Percentiles rank a stretch among this genome's conserved stretches.
Evolutionary conservation across 2,113 vertebrate species (phyloP).

Genomic region (Oceanites oceanicus): DNA sequence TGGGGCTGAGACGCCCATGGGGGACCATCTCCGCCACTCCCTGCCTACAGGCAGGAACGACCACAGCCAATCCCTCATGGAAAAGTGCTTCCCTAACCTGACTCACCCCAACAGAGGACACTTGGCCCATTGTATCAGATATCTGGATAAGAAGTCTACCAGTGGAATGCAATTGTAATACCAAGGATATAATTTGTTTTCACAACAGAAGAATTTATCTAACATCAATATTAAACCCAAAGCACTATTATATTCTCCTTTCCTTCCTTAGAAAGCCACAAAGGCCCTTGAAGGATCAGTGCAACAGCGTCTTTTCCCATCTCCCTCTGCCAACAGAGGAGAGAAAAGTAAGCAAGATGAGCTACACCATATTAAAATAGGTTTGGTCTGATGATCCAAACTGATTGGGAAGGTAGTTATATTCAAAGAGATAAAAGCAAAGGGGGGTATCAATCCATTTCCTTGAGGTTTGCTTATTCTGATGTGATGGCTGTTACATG

Average conservation of each 20-base stretch:
- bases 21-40: background rate
- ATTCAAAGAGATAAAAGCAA: background rate
- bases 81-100: background rate
- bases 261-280: constrained; percentile 19
- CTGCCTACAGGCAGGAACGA: background rate
- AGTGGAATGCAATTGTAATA: background rate
- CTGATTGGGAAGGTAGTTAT: background rate
- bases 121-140: background rate
- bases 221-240: background rate
- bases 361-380: background rate
- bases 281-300: background rate
- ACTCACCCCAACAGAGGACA: background rate
- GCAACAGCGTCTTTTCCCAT: background rate
- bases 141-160: background rate
- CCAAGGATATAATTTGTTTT: background rate
- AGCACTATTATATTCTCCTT: background rate
- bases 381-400: background rate
- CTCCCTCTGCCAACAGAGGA: background rate
- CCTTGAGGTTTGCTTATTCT: background rate
- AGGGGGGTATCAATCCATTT: accelerated
- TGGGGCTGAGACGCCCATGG: background rate
- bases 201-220: background rate
- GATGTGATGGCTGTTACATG: accelerated
- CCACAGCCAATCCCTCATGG: background rate
- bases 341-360: background rate